A percentile compares a stretch with the other conserved stretches of the same genome.
These are phyloP conservation scores for Epizoanthus ramosus DNA, from an alignment of 92 coral and sea anemone genomes.

Conservation along the genomic window DNA sequence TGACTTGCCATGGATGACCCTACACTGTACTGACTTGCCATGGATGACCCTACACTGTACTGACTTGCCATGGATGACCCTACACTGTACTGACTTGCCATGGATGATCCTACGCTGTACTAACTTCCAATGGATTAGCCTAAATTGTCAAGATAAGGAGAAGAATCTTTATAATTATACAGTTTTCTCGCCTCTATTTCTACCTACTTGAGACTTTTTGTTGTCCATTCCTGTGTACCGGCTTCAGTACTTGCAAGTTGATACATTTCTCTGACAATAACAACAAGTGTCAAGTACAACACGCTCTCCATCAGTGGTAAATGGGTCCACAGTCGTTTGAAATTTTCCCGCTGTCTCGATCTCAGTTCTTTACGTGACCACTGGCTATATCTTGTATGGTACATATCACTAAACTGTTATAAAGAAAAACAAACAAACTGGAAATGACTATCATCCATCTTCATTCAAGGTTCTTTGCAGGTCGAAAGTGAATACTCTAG, in stretches of 20 bases:
- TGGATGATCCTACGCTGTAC: too few relatives aligned
- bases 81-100: too few relatives aligned
- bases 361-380: slow-evolving; percentile 74
- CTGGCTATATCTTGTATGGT: slow-evolving; percentile 68
- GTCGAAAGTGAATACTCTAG: too few relatives aligned
- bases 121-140: too few relatives aligned
- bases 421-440: not conserved
- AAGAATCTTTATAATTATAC: too few relatives aligned
- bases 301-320: slow-evolving; percentile 54
- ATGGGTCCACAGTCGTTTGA: slow-evolving; percentile 71
- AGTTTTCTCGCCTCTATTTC: not conserved
- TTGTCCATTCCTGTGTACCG: not conserved
- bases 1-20: too few relatives aligned
- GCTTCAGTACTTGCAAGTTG: slow-evolving; percentile 12
- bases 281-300: slow-evolving; percentile 52
- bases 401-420: slow-evolving; percentile 61
- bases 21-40: too few relatives aligned
- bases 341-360: slow-evolving; percentile 86
- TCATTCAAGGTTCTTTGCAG: not conserved
- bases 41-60: too few relatives aligned
- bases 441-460: too few relatives aligned
- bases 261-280: slow-evolving; percentile 56
- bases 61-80: too few relatives aligned
- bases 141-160: too few relatives aligned
- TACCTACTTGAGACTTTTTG: slow-evolving; percentile 54